Base-by-base conservation (phyloP, 2,113 vertebrate genomes). In the Alaudala cheleensis region DNA sequence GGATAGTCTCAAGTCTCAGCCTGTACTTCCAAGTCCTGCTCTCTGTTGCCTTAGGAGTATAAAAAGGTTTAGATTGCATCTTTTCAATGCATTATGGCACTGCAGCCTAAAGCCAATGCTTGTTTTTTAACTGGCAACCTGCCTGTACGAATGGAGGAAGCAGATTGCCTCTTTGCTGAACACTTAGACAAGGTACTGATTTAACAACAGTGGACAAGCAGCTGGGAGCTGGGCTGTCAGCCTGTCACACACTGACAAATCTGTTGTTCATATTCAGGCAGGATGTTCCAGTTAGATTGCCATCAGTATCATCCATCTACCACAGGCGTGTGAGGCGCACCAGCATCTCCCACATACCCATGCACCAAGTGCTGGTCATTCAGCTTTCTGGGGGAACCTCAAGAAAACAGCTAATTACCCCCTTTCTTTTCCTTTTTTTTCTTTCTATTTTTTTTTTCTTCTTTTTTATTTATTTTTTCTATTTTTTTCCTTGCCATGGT, bases 171-270 rank as follows among this genome's bases (percentile, higher is more conserved):
- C 98, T 98, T 98, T 98, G 98, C 98, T 97, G 98, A 98, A 90
- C 94, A 84, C 97, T 98, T 96, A 98, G 98, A 98, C 98, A 96
- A 98, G 98, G 98, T 97, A 97, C 98, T 99, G 99, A 99, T 97
- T 92, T 99, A 98, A 99, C 98, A 97, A 98, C 98, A 98, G 98
- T 98, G 98, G 99, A 99, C 99, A 99, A 98, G 99, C 98, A 98
- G 98, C 99, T 99, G 97, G 98, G 98, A 98, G 98, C 98, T 95
- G 98, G 98, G 97, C 98, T 99, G 99, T 99, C 99, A 99, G 98
- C 98, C 98, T 99, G 99, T 99, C 99, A 99, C 98, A 98, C 97
- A 97, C 98, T 99, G 98, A 99, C 99, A 99, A 98, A 99, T 99
- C 99, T 98, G 98, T 98, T 99, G 99, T 98, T 99, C 98, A 98